Conservation (phyloP, 2,797 vertebrate species). For the Aulostomus chinensis region DNA sequence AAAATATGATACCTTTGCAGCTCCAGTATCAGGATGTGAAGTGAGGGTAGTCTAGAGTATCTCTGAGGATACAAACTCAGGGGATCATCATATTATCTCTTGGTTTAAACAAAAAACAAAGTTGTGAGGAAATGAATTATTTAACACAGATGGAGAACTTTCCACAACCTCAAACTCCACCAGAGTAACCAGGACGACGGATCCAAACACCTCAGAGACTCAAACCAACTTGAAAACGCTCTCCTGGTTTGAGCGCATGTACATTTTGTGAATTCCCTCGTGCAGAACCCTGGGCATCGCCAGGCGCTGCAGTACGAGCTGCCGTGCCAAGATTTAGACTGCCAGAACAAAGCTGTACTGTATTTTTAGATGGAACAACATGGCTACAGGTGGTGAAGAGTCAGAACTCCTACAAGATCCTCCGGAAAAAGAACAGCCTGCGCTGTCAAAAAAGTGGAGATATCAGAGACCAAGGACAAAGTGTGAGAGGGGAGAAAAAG, state of each 20-base stretch:
- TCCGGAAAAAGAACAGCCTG: slow-evolving; percentile 62
- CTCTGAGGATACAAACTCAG: no score
- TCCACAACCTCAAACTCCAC: not conserved
- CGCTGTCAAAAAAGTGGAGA: slow-evolving; percentile 47
- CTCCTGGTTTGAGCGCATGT: slow-evolving; percentile 34
- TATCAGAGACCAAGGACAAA: slow-evolving; percentile 40
- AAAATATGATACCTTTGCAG: no score
- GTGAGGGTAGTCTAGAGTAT: no score
- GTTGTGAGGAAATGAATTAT: no score
- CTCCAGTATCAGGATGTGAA: no score
- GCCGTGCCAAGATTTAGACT: slow-evolving; percentile 60
- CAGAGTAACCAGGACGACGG: slow-evolving; percentile 8
- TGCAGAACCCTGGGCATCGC: slow-evolving; percentile 47
- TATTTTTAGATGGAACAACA: slow-evolving; percentile 62
- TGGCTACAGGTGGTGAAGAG: slow-evolving; percentile 70
- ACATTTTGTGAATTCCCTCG: slow-evolving; percentile 38
- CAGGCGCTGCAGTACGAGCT: slow-evolving; percentile 24
- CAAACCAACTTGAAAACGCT: slow-evolving; percentile 12
- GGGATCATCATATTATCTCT: no score
- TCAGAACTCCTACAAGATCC: slow-evolving; percentile 69
- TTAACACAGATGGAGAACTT: no score
- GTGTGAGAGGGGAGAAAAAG: slow-evolving; percentile 19
- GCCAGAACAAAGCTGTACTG: slow-evolving; percentile 48
- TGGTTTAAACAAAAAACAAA: no score
- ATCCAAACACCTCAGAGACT: slow-evolving; percentile 24